A percentile compares a stretch with the other conserved stretches of the same genome.
Evolutionary conservation across 2,888 invertebrate genomes (phyloP).

Genomic region (Chesias legatella): DNA sequence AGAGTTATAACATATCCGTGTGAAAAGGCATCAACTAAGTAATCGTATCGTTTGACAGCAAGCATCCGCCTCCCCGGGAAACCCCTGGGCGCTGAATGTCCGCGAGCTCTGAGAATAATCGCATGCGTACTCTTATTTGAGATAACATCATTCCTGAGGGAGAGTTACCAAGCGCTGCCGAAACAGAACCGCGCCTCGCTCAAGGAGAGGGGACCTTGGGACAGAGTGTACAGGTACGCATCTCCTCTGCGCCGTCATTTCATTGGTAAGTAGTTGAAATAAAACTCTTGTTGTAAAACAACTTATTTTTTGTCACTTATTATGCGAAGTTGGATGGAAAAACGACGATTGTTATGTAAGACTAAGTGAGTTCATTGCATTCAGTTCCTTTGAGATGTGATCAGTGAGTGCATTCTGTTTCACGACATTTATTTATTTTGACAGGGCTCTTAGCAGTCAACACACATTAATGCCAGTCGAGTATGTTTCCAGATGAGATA

Average conservation of each 20-base stretch:
- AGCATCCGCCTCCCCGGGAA: constrained; percentile 82
- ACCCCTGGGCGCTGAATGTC: constrained; percentile 89
- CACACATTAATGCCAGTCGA: constrained; percentile 81
- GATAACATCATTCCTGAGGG: constrained; percentile 97
- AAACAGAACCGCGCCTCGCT: constrained; percentile 85
- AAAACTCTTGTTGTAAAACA: constrained; percentile 63
- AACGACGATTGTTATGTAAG: constrained; percentile 78
- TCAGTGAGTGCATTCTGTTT: constrained; percentile 70
- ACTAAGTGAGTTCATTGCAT: constrained; percentile 78
- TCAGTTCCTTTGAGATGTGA: constrained; percentile 66
- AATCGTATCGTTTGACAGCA: constrained; percentile 60
- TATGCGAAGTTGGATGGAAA: constrained; percentile 80
- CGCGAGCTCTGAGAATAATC: constrained; percentile 92
- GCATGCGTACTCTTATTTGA: constrained; percentile 97
- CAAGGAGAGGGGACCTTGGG: constrained; percentile 92
- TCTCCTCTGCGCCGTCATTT: constrained; percentile 34
- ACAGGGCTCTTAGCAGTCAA: constrained; percentile 81
- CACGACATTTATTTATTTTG: constrained; percentile 76
- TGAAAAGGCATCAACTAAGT: constrained; percentile 14
- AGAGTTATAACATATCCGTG: too few relatives aligned
- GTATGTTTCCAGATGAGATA: constrained; percentile 76
- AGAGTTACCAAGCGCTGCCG: constrained; percentile 94
- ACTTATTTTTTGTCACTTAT: constrained; percentile 68
- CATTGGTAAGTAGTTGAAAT: constrained; percentile 67
- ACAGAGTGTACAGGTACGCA: constrained; percentile 86